phyloP scores from a whole-genome alignment of 2,888 invertebrate species.

The Acanthosoma haemorrhoidale region DNA sequence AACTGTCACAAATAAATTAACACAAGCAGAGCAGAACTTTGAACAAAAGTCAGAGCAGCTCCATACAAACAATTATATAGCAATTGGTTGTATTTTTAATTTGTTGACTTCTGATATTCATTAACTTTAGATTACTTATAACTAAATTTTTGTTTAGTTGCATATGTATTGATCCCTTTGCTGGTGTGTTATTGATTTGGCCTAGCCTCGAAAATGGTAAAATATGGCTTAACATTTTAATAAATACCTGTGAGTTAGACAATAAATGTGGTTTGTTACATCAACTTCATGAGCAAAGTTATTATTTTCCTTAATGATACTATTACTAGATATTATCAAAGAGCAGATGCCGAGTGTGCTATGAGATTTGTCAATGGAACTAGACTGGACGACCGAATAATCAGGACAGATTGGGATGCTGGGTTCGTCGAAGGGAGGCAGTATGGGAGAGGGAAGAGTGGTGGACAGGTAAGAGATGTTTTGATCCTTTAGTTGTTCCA shows the following conservation, averaged over 20 bases:
- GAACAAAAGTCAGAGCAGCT: too few species aligned
- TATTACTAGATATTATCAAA: conserved; percentile 51
- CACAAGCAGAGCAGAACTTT: too few species aligned
- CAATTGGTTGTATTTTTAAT: too few species aligned
- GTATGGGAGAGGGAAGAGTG: conserved; percentile 95
- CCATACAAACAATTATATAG: too few species aligned
- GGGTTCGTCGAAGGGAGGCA: conserved; percentile 98
- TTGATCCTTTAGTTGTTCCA: not conserved
- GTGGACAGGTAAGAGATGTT: conserved; percentile 74
- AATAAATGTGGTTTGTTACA: too few species aligned
- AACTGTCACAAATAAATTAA: too few species aligned
- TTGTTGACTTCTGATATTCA: not conserved
- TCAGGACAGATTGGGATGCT: conserved; percentile 98
- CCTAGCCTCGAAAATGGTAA: too few species aligned
- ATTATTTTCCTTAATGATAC: conserved; percentile 31
- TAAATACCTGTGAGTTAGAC: too few species aligned
- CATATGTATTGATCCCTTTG: not conserved
- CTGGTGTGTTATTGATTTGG: too few species aligned
- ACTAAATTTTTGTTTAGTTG: too few species aligned
- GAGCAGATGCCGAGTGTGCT: conserved; percentile 70
- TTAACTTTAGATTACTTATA: not conserved
- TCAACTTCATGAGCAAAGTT: too few species aligned
- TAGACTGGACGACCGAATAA: conserved; percentile 89
- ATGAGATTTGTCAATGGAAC: conserved; percentile 95
- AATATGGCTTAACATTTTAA: too few species aligned